Conservation (phyloP, 2,888 invertebrate genomes). For the Drosophila emarginata region DNA sequence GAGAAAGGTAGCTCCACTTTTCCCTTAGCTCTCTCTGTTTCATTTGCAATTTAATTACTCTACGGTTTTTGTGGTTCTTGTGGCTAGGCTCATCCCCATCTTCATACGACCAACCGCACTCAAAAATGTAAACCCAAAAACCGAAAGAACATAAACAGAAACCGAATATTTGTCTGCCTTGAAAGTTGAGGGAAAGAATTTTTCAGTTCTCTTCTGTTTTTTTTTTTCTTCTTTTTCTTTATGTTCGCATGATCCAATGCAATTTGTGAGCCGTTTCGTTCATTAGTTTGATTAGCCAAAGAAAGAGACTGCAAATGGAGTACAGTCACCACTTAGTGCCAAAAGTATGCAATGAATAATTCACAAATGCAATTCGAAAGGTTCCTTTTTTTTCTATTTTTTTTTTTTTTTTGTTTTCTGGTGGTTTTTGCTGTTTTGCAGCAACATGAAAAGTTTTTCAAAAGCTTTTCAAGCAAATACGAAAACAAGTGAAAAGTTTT, state of each 20-base stretch:
- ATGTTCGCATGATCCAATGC: slow-evolving; percentile 15
- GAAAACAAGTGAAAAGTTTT: slow-evolving; percentile 25
- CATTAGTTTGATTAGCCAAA: slow-evolving; percentile 62
- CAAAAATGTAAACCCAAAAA: slow-evolving; percentile 7
- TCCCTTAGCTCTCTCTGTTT: slow-evolving; percentile 37
- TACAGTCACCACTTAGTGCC: background rate
- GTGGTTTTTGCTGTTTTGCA: slow-evolving; percentile 1
- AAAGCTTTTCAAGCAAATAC: slow-evolving; percentile 8
- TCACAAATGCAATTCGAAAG: slow-evolving; percentile 31
- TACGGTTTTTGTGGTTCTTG: slow-evolving; percentile 34
- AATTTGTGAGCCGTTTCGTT: slow-evolving; percentile 46
- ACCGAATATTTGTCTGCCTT: slow-evolving; percentile 1
- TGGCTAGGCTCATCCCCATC: slow-evolving; percentile 18
- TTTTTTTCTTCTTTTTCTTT: background rate
- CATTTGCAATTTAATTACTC: slow-evolving; percentile 75
- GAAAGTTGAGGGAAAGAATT: background rate
- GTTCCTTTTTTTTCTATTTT: background rate
- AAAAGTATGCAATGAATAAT: slow-evolving; percentile 44
- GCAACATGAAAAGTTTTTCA: slow-evolving; percentile 29
- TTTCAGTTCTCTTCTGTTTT: too few relatives aligned
- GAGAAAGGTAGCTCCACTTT: background rate
- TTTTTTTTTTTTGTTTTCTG: background rate
- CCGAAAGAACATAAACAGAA: slow-evolving; percentile 6
- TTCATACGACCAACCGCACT: background rate
- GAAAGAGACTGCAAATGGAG: slow-evolving; percentile 20